These are phyloP conservation scores for Pelobates cultripes DNA, from an alignment of 2,797 vertebrate species.

Conservation along the genomic window DNA sequence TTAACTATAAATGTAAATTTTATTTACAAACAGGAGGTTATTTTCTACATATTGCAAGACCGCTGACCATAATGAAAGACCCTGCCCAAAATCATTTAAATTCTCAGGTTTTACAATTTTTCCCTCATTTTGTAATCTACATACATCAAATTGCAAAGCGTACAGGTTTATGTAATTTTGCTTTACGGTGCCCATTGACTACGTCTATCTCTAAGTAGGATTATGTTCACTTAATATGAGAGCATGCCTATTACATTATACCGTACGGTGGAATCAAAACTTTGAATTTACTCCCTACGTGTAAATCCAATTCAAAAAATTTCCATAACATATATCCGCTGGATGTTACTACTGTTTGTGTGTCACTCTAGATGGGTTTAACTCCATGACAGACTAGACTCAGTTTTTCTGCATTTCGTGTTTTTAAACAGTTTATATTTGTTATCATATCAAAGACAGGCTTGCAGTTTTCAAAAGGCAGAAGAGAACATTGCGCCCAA, in stretches of 20 bases:
- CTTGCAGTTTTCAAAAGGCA: conserved; percentile 89
- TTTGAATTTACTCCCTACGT: conserved; percentile 79
- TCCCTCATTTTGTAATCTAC: conserved; percentile 2
- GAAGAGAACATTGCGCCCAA: conserved; percentile 85
- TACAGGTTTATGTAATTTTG: conserved; percentile 60
- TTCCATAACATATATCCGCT: conserved; percentile 82
- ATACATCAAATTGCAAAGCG: background rate
- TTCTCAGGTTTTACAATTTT: conserved; percentile 11
- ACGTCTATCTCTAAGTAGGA: conserved; percentile 81
- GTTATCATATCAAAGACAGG: conserved; percentile 98
- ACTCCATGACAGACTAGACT: conserved; percentile 81
- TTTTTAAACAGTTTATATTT: conserved; percentile 99
- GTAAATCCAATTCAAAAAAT: conserved; percentile 83
- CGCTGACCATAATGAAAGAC: background rate
- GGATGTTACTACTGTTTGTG: conserved; percentile 80
- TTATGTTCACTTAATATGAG: conserved; percentile 77
- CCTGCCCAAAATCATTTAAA: background rate
- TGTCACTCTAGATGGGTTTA: conserved; percentile 84
- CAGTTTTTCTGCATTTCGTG: conserved; percentile 84
- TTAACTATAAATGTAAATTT: background rate
- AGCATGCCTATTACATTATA: conserved; percentile 79
- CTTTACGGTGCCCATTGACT: conserved; percentile 73
- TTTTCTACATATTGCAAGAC: background rate
- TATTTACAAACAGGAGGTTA: background rate
- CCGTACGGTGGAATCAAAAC: conserved; percentile 76